phyloP scores from a whole-genome alignment of 2,113 vertebrate species.

The Hoplias malabaricus region DNA sequence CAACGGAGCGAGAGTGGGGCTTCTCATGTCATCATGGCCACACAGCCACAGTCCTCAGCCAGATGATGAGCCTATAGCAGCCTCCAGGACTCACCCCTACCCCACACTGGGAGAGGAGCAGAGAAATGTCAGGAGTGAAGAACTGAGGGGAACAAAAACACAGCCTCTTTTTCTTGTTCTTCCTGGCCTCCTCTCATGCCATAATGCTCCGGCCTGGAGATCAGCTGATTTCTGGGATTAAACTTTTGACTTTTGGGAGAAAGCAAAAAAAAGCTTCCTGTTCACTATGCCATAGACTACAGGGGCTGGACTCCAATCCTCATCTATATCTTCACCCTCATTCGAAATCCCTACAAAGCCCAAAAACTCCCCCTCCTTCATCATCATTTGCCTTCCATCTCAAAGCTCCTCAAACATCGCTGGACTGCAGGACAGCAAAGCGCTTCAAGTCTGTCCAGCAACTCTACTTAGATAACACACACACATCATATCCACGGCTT shows the following conservation, averaged over 20 bases:
- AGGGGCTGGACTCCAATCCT: conserved; percentile 76
- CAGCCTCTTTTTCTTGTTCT: conserved; percentile 34
- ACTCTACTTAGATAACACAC: conserved; percentile 19
- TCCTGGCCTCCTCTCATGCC: conserved; percentile 53
- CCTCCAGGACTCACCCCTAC: conserved; percentile 50
- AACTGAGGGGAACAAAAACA: conserved; percentile 7
- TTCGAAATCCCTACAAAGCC: conserved; percentile 1
- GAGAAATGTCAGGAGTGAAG: conserved; percentile 3
- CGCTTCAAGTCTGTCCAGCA: conserved; percentile 2
- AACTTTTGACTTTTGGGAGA: conserved; percentile 66
- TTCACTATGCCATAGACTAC: conserved; percentile 77
- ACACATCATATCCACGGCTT: conserved; percentile 24
- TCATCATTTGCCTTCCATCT: conserved; percentile 33
- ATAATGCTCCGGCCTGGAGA: conserved; percentile 68
- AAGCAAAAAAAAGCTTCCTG: conserved; percentile 60
- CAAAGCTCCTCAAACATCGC: conserved; percentile 43
- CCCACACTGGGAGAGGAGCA: conserved; percentile 54
- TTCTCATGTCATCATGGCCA: conserved; percentile 80
- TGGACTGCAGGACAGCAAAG: conserved; percentile 63
- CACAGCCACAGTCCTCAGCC: conserved; percentile 92
- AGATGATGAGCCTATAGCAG: conserved; percentile 86
- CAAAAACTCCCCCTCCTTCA: conserved; percentile 10
- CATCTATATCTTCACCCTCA: conserved; percentile 34
- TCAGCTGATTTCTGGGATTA: conserved; percentile 72
- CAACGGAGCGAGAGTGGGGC: conserved; percentile 81